phyloP scores from a whole-genome alignment of 1,140 invertebrate species.

The Aporrectodea caliginosa region DNA sequence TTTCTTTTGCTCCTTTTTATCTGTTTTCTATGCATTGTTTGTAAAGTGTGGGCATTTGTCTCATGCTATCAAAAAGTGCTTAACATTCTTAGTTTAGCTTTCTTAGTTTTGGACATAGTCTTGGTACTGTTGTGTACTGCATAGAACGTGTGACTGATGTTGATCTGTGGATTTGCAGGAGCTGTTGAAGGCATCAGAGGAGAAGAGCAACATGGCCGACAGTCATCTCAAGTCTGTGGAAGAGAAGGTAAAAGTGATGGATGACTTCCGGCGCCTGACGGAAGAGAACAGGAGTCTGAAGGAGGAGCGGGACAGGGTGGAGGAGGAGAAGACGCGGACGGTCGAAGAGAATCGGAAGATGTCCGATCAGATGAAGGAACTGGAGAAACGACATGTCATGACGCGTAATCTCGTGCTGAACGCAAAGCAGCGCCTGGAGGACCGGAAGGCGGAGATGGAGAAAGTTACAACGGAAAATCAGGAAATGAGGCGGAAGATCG shows the following conservation, averaged over 20 bases:
- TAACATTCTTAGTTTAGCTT: too few relatives aligned
- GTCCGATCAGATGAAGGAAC: constrained; percentile 41
- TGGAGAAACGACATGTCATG: constrained; percentile 36
- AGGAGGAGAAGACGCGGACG: constrained; percentile 35
- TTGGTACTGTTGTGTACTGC: too few relatives aligned
- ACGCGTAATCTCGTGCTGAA: constrained; percentile 22
- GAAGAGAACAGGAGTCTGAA: constrained; percentile 62
- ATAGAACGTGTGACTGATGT: too few relatives aligned
- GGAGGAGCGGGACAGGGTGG: constrained; percentile 62
- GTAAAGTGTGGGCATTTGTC: too few relatives aligned
- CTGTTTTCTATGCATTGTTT: too few relatives aligned
- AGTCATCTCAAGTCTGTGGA: not conserved
- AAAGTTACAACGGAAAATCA: constrained; percentile 50
- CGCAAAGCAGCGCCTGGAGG: constrained; percentile 44
- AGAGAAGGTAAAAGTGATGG: not conserved
- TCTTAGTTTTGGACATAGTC: too few relatives aligned
- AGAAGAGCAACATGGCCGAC: constrained; percentile 30
- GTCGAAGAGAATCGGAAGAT: not conserved
- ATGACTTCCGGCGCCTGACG: constrained; percentile 62
- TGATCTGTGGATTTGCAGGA: constrained; percentile 1
- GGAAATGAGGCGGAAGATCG: constrained; percentile 39
- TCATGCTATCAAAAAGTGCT: too few relatives aligned
- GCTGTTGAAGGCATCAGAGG: constrained; percentile 35
- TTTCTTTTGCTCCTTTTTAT: too few relatives aligned
- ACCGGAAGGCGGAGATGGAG: constrained; percentile 51